phyloP scores from a whole-genome alignment of 2,888 invertebrate species.

The Andrena bucephala region DNA sequence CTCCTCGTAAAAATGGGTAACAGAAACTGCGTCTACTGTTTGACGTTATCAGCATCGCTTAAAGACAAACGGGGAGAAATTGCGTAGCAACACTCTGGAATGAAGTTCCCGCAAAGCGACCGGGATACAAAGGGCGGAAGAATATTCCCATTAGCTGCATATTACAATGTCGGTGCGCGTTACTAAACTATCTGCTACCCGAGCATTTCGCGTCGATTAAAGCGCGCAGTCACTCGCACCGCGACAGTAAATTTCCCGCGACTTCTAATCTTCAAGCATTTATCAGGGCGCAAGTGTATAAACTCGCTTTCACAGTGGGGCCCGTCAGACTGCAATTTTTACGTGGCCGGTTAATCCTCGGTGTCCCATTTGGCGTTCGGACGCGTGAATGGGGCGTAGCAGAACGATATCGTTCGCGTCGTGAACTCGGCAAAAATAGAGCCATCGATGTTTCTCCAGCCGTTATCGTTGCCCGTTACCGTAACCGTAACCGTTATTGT shows the following conservation, averaged over 20 bases:
- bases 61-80: background rate
- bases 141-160: slow-evolving; percentile 30
- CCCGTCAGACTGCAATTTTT: background rate
- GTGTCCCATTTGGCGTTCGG: background rate
- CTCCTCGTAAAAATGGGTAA: background rate
- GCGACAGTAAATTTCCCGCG: slow-evolving; percentile 3
- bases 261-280: background rate
- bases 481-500: slow-evolving; percentile 64
- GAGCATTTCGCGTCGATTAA: slow-evolving; percentile 36
- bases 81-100: background rate
- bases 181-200: slow-evolving; percentile 38
- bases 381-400: background rate
- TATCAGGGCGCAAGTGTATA: background rate
- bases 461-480: slow-evolving; percentile 58
- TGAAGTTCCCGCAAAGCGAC: slow-evolving; percentile 9
- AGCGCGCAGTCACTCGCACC: background rate
- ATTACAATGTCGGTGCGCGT: background rate
- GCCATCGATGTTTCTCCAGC: slow-evolving; percentile 36
- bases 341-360: background rate
- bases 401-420: background rate
- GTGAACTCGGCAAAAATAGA: slow-evolving; percentile 39
- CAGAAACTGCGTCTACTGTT: background rate
- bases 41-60: no score
- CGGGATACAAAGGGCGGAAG: background rate
- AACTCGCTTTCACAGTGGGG: background rate